phyloP scores from a whole-genome alignment of 2,888 invertebrate species.

The Lochmaea capreae region DNA sequence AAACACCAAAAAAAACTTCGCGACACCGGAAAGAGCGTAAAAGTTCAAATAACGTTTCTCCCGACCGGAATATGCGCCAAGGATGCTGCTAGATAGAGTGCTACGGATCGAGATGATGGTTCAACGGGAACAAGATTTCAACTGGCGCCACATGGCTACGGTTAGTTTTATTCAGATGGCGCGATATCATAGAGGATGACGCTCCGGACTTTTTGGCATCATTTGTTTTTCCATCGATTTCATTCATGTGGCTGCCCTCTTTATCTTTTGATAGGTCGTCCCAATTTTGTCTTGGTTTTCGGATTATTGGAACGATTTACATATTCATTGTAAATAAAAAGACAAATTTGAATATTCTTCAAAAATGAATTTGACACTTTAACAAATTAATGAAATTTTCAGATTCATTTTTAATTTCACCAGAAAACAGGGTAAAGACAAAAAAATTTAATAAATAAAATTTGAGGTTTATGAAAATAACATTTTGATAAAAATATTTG shows the following conservation, averaged over 20 bases:
- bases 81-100: constrained; percentile 8
- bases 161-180: constrained; percentile 34
- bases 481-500: no score
- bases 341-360: background rate
- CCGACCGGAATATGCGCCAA: constrained; percentile 18
- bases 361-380: background rate
- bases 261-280: constrained; percentile 28
- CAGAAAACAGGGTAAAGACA: no score
- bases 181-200: constrained; percentile 44
- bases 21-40: constrained; percentile 3
- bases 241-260: constrained; percentile 46
- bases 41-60: constrained; percentile 1
- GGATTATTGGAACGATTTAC: constrained; percentile 7
- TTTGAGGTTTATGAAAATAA: no score
- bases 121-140: constrained; percentile 52
- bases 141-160: constrained; percentile 59
- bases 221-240: constrained; percentile 53
- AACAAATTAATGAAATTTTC: background rate
- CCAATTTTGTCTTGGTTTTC: constrained; percentile 2
- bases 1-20: constrained; percentile 1
- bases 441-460: no score
- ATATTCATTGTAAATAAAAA: constrained; percentile 1
- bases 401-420: background rate
- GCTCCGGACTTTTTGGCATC: constrained; percentile 37
- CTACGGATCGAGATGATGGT: constrained; percentile 30